phyloP scores from a whole-genome alignment of 1,140 invertebrate genomes.

The Drosophila serrata region DNA sequence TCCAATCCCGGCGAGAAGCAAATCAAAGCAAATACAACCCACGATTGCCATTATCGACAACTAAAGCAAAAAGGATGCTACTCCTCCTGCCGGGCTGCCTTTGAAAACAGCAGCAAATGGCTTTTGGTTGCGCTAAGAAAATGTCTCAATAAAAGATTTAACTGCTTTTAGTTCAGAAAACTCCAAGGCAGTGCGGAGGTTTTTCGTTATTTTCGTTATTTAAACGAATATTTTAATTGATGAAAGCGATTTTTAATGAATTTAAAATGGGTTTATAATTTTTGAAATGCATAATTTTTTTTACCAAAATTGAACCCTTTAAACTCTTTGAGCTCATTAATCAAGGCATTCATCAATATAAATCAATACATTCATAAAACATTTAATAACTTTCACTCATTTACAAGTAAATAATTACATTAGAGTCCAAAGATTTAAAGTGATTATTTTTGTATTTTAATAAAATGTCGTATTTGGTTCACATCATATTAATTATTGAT shows the following conservation, averaged over 20 bases:
- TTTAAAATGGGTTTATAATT: too few relatives aligned
- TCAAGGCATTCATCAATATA: too few relatives aligned
- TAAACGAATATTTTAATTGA: too few relatives aligned
- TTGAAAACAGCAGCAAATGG: slow-evolving; percentile 35
- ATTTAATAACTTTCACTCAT: neutral
- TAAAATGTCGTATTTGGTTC: too few relatives aligned
- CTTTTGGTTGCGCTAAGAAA: neutral
- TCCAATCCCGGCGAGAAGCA: slow-evolving; percentile 47
- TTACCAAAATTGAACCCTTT: too few relatives aligned
- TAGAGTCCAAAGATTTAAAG: too few relatives aligned
- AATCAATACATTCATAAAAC: neutral
- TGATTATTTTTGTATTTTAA: too few relatives aligned
- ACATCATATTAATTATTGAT: too few relatives aligned
- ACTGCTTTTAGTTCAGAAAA: slow-evolving; percentile 20
- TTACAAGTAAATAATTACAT: neutral
- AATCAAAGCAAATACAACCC: slow-evolving; percentile 80
- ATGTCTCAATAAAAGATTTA: slow-evolving; percentile 37
- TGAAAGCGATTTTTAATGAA: too few relatives aligned
- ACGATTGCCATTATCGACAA: slow-evolving; percentile 76
- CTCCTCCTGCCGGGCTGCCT: slow-evolving; percentile 21
- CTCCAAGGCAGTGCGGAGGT: neutral
- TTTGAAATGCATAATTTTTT: too few relatives aligned
- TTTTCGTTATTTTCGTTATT: too few relatives aligned
- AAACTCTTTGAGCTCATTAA: too few relatives aligned
- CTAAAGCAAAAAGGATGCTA: slow-evolving; percentile 21